A percentile compares a stretch with the other conserved stretches of the same genome.
These are phyloP conservation scores for Neolamprologus falcicula DNA, from an alignment of 2,113 vertebrate species.

Conservation along the genomic window DNA sequence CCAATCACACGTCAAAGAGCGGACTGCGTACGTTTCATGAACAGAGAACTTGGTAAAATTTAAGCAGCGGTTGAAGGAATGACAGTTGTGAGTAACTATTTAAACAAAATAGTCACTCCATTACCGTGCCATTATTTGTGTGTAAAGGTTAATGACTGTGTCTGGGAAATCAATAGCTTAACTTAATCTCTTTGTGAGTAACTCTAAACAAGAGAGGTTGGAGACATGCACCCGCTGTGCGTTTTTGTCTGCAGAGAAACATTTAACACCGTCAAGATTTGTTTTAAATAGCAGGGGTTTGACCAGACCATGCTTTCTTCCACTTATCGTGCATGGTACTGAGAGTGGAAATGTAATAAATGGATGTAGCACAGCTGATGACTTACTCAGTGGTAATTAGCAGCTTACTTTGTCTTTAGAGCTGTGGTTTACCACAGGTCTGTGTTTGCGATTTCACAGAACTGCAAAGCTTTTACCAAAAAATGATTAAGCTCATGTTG, in stretches of 20 bases:
- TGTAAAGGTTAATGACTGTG: slow-evolving; percentile 43
- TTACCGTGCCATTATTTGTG: slow-evolving; percentile 34
- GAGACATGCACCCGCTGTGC: background rate
- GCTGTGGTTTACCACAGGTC: slow-evolving; percentile 26
- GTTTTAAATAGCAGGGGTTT: background rate
- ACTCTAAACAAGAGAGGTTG: slow-evolving; percentile 3
- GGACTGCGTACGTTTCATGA: accelerated
- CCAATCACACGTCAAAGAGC: background rate
- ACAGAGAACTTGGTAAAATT: background rate
- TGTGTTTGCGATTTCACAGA: slow-evolving; percentile 10
- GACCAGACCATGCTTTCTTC: background rate
- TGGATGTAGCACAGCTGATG: slow-evolving; percentile 7
- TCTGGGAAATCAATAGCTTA: slow-evolving; percentile 34
- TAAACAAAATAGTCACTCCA: background rate
- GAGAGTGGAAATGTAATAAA: slow-evolving; percentile 1
- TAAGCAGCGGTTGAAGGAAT: background rate
- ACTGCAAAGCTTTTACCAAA: background rate
- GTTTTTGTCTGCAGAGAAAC: background rate
- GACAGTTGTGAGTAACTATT: background rate
- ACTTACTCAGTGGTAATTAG: slow-evolving; percentile 35
- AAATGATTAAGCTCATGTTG: slow-evolving; percentile 24
- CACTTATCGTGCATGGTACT: background rate
- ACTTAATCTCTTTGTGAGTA: slow-evolving; percentile 9
- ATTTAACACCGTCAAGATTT: background rate
- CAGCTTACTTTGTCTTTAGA: background rate